A percentile compares a stretch with the other conserved stretches of the same genome.
Conservation (phyloP, 2,888 invertebrate species). For the Cantharis rufa region DNA sequence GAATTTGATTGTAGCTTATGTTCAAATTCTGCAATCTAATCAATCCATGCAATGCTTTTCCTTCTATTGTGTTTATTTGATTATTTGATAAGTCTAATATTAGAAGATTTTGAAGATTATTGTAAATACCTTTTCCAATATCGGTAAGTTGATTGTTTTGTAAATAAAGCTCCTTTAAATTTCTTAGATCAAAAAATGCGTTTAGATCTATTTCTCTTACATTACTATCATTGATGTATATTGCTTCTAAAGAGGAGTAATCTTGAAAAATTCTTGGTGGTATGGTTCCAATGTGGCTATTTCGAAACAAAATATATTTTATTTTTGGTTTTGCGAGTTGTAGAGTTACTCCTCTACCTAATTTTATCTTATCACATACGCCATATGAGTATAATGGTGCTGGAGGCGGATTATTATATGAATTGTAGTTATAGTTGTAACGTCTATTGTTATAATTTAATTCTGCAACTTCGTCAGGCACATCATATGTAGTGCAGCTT, state of each 20-base stretch:
- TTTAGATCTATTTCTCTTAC: neutral
- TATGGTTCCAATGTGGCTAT: neutral
- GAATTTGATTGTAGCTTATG: neutral
- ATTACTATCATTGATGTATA: neutral
- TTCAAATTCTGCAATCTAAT: neutral
- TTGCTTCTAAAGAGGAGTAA: neutral
- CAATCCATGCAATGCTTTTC: neutral
- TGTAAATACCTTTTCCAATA: neutral
- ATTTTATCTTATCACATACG: neutral
- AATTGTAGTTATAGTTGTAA: neutral
- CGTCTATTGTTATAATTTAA: neutral
- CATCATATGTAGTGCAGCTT: neutral
- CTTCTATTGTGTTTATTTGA: neutral
- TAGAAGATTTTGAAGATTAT: neutral
- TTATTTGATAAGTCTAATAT: neutral
- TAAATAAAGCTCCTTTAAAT: neutral
- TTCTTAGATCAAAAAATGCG: neutral
- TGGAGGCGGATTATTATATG: neutral
- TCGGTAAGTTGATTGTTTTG: neutral
- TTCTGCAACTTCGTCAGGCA: neutral
- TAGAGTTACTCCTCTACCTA: neutral
- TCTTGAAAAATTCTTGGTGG: neutral
- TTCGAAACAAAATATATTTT: neutral
- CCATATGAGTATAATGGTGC: neutral
- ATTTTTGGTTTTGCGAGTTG: neutral